Evolutionary conservation across 2,888 invertebrate species (phyloP).

Genomic region (Orthosia gothica): DNA sequence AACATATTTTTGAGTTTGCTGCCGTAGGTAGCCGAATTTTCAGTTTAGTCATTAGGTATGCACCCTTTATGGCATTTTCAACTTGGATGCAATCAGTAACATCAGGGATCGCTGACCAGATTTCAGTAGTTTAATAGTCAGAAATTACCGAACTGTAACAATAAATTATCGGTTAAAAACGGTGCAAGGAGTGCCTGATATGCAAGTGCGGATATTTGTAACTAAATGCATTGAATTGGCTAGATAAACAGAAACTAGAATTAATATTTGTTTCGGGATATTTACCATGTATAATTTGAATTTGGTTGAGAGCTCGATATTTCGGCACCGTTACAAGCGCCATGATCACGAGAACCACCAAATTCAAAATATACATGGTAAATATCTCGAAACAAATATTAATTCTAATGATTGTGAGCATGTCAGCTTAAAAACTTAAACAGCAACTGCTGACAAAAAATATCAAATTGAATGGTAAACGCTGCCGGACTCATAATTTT

Average conservation of each 20-base stretch:
- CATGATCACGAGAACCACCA: no score
- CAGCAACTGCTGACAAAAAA: conserved; percentile 23
- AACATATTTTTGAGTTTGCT: conserved; percentile 13
- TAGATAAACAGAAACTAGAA: conserved; percentile 31
- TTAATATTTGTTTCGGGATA: no score
- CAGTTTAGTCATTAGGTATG: neutral
- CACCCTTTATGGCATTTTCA: neutral
- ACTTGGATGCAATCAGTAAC: neutral
- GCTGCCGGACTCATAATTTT: conserved; percentile 12
- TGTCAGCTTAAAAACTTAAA: no score
- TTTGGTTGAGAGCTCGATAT: no score
- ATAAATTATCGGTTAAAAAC: neutral
- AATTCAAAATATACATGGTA: no score
- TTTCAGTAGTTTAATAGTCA: neutral
- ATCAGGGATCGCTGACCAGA: neutral
- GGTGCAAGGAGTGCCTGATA: neutral
- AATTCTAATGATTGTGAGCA: no score
- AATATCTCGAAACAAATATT: no score
- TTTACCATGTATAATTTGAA: no score
- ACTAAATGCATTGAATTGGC: neutral
- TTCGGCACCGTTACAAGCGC: no score
- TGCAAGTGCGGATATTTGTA: conserved; percentile 3
- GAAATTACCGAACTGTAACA: neutral
- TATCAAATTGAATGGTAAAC: conserved; percentile 14
- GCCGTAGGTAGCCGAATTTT: neutral